These are phyloP conservation scores for Agrenia bidenticulata DNA, from an alignment of 2,888 invertebrate species.

Conservation along the genomic window DNA sequence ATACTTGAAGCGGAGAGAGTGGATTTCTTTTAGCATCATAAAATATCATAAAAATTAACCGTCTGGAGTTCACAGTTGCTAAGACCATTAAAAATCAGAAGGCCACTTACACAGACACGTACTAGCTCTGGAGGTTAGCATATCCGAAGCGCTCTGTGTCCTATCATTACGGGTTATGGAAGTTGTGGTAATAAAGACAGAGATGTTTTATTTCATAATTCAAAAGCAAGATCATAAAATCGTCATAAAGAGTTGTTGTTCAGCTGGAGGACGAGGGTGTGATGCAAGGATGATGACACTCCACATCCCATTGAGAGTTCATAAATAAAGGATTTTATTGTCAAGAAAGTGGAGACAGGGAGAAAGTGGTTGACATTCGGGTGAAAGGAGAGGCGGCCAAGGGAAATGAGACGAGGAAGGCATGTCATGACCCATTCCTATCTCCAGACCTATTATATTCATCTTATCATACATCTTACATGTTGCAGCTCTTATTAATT, in stretches of 20 bases:
- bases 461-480: conserved; percentile 7
- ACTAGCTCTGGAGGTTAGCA: no score
- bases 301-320: conserved; percentile 25
- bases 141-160: no score
- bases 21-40: not conserved
- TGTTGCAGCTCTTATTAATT: no score
- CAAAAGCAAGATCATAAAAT: conserved; percentile 22
- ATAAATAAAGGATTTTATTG: conserved; percentile 36
- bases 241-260: conserved; percentile 6
- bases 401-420: conserved; percentile 2
- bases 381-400: not conserved
- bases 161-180: conserved; percentile 1
- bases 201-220: conserved; percentile 21
- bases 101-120: no score
- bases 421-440: not conserved
- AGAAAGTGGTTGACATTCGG: conserved; percentile 8
- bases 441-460: not conserved
- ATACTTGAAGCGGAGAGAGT: not conserved
- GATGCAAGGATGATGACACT: conserved; percentile 34
- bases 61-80: conserved; percentile 3
- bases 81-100: not conserved
- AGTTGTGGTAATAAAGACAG: conserved; percentile 16
- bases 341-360: conserved; percentile 10
- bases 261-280: not conserved
- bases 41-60: conserved; percentile 6